A percentile compares a stretch with the other conserved stretches of the same genome.
Conservation (phyloP, 1,140 invertebrate species). For the Cotesia glomerata region DNA sequence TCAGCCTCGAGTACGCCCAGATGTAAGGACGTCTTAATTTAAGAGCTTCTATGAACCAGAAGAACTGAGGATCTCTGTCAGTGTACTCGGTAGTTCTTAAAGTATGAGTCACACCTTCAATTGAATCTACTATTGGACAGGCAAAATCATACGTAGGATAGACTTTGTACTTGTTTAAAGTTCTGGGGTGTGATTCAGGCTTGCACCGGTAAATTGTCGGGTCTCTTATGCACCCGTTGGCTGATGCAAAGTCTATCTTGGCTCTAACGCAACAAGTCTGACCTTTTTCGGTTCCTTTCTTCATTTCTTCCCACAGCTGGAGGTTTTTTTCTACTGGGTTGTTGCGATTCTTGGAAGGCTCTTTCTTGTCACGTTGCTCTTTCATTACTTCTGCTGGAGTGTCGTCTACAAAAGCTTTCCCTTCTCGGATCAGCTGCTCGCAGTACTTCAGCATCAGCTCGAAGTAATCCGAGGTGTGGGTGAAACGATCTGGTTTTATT, state of each 20-base stretch:
- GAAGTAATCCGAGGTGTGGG: slow-evolving; percentile 97
- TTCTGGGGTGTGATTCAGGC: slow-evolving; percentile 89
- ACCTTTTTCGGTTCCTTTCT: slow-evolving; percentile 79
- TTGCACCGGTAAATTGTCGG: slow-evolving; percentile 99
- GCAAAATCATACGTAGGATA: slow-evolving; percentile 99
- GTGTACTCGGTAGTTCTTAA: slow-evolving; percentile 98
- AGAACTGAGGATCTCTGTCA: slow-evolving; percentile 97
- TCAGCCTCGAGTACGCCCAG: slow-evolving; percentile 91
- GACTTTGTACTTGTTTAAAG: slow-evolving; percentile 95
- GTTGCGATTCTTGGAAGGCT: slow-evolving; percentile 85
- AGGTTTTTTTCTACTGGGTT: slow-evolving; percentile 89
- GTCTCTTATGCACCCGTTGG: slow-evolving; percentile 97
- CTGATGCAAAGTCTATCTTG: slow-evolving; percentile 96
- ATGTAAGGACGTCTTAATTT: slow-evolving; percentile 90
- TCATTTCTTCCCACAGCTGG: slow-evolving; percentile 94
- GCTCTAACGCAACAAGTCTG: slow-evolving; percentile 92
- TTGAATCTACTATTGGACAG: slow-evolving; percentile 97
- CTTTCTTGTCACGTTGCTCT: slow-evolving; percentile 86
- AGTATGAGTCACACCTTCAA: slow-evolving; percentile 97
- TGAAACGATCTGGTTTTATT: slow-evolving; percentile 91
- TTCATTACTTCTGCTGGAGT: slow-evolving; percentile 96
- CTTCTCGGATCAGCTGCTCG: slow-evolving; percentile 85
- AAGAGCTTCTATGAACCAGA: slow-evolving; percentile 92
- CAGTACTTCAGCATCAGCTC: slow-evolving; percentile 89
- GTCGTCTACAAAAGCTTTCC: slow-evolving; percentile 95